Evolutionary conservation across 2,797 vertebrate genomes (phyloP).

Genomic region (Rhinichthys osculus): DNA sequence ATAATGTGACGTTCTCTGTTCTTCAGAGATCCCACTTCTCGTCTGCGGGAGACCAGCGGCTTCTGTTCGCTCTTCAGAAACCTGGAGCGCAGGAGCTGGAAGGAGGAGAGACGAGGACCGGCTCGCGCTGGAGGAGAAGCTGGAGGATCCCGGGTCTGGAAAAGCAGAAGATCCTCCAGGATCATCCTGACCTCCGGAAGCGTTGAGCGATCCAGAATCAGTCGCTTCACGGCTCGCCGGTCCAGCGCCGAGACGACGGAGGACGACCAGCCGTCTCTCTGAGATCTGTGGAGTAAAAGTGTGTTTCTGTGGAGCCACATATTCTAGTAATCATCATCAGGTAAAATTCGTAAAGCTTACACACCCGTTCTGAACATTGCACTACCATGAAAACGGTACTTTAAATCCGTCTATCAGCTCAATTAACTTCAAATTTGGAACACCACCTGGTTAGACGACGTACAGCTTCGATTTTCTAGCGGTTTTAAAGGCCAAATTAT

Average conservation of each 20-base stretch:
- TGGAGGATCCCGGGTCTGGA: constrained; percentile 70
- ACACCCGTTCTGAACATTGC: neutral
- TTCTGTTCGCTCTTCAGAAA: constrained; percentile 84
- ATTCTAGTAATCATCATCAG: neutral
- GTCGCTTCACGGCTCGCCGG: constrained; percentile 79
- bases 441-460: no score
- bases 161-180: constrained; percentile 86
- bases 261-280: constrained; percentile 60
- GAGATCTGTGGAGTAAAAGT: constrained; percentile 79
- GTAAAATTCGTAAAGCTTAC: neutral
- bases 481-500: no score
- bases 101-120: constrained; percentile 77
- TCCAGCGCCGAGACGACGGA: constrained; percentile 68
- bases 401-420: no score
- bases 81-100: constrained; percentile 89
- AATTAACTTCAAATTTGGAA: neutral
- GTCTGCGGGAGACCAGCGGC: constrained; percentile 77
- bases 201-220: constrained; percentile 76
- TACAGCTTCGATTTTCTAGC: no score
- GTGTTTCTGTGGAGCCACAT: constrained; percentile 52
- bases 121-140: constrained; percentile 8
- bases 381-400: neutral
- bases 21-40: constrained; percentile 85
- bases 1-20: constrained; percentile 54
- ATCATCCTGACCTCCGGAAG: constrained; percentile 77